Percentiles rank a stretch among this genome's conserved stretches.
Conservation (phyloP, 2,888 invertebrate species). For the Chirona hameri region DNA sequence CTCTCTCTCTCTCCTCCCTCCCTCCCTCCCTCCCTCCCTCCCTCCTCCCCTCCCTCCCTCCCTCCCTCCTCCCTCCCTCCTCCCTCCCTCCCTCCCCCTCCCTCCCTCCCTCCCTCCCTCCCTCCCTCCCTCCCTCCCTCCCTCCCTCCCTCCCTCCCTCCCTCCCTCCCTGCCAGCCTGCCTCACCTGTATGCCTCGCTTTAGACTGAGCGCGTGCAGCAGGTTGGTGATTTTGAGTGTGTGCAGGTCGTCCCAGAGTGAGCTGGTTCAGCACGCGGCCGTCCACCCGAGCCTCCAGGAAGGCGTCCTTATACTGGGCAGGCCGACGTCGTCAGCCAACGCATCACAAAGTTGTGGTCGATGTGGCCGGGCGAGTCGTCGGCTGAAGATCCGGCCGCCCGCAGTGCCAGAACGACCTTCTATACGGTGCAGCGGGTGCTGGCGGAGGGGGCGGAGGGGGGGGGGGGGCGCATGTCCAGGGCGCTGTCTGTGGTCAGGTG, state of each 20-base stretch:
- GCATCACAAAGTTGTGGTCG: constrained; percentile 75
- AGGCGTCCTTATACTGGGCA: constrained; percentile 94
- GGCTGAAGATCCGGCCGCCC: background rate
- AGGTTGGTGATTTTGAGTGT: constrained; percentile 81
- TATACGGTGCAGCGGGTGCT: constrained; percentile 82
- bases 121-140: too few relatives aligned
- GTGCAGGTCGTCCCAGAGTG: constrained; percentile 76
- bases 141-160: too few relatives aligned
- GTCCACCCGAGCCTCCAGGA: constrained; percentile 74
- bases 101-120: too few relatives aligned
- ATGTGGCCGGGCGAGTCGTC: constrained; percentile 45
- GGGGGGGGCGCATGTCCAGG: too few relatives aligned
- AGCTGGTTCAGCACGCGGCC: constrained; percentile 84
- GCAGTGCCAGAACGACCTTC: constrained; percentile 70
- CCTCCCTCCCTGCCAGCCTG: background rate
- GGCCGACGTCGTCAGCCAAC: constrained; percentile 95
- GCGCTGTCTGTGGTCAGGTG: too few relatives aligned
- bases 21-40: too few relatives aligned
- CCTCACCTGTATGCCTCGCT: constrained; percentile 62
- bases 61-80: too few relatives aligned
- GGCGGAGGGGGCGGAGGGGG: background rate
- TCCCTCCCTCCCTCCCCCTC: too few relatives aligned
- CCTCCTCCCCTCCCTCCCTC: too few relatives aligned
- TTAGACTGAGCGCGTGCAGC: constrained; percentile 85
- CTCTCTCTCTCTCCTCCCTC: too few relatives aligned